phyloP scores from a whole-genome alignment of 2,888 invertebrate species.

The Leuctra nigra region DNA sequence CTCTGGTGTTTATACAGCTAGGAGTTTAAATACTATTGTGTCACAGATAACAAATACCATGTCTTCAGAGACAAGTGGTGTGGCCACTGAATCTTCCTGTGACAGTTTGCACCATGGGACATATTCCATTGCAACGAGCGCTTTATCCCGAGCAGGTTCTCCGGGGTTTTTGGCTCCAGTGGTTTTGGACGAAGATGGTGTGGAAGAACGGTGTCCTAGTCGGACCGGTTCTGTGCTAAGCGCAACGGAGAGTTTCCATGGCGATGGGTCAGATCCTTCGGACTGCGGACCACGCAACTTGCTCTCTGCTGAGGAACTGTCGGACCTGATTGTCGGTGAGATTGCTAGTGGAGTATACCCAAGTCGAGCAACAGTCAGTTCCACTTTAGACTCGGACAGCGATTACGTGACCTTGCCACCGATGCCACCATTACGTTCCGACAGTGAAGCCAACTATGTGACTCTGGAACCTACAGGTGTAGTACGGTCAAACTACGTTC shows the following conservation, averaged over 20 bases:
- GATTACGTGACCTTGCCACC: slow-evolving; percentile 71
- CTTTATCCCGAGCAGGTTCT: not conserved
- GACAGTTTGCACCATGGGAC: slow-evolving; percentile 21
- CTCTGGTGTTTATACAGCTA: slow-evolving; percentile 28
- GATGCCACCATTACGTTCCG: slow-evolving; percentile 33
- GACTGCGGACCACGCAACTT: slow-evolving; percentile 63
- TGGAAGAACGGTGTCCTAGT: slow-evolving; percentile 59
- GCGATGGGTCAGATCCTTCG: slow-evolving; percentile 84
- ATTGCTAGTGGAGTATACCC: slow-evolving; percentile 59
- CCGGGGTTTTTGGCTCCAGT: not conserved
- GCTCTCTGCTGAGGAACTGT: slow-evolving; percentile 74
- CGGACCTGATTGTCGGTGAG: slow-evolving; percentile 70
- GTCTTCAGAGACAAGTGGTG: slow-evolving; percentile 79
- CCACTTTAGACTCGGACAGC: slow-evolving; percentile 80
- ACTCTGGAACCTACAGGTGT: slow-evolving; percentile 44
- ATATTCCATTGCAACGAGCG: slow-evolving; percentile 19
- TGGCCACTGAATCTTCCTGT: slow-evolving; percentile 45
- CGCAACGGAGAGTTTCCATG: slow-evolving; percentile 71
- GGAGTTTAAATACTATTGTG: slow-evolving; percentile 24
- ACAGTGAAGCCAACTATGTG: slow-evolving; percentile 42
- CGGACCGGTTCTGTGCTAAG: slow-evolving; percentile 59
- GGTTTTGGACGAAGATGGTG: slow-evolving; percentile 36
- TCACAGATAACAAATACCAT: slow-evolving; percentile 40
- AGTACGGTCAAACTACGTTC: slow-evolving; percentile 43
- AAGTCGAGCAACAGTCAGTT: slow-evolving; percentile 69